A percentile compares a stretch with the other conserved stretches of the same genome.
Conservation (phyloP, 2,113 vertebrate species). For the Meriones unguiculatus region DNA sequence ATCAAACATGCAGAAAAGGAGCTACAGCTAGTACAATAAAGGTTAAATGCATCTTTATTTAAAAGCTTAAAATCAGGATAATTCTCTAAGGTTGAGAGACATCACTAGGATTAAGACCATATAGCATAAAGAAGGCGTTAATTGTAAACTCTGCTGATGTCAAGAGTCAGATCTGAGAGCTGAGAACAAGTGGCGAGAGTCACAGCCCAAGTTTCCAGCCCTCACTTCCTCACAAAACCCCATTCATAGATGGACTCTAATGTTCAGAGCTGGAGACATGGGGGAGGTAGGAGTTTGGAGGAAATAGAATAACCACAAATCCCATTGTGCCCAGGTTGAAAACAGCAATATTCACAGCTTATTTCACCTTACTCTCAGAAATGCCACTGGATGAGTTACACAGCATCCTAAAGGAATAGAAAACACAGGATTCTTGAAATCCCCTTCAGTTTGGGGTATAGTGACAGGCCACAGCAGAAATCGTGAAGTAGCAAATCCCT, state of each 20-base stretch:
- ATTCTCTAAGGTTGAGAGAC: background rate
- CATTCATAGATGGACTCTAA: background rate
- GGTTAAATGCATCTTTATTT: background rate
- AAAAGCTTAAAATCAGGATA: background rate
- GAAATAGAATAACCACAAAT: background rate
- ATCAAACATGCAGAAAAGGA: slow-evolving; percentile 6
- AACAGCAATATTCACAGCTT: background rate
- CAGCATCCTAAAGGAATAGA: background rate
- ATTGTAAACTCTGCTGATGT: background rate
- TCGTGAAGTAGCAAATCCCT: background rate
- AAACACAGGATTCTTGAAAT: background rate
- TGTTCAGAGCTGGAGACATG: background rate
- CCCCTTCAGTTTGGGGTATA: background rate
- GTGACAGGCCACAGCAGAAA: background rate
- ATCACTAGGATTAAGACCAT: background rate
- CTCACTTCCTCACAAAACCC: background rate
- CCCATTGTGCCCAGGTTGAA: background rate
- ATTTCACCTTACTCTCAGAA: background rate
- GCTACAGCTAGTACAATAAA: background rate
- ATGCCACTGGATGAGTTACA: background rate
- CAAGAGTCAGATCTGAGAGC: background rate
- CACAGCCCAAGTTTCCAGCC: background rate
- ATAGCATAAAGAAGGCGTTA: background rate
- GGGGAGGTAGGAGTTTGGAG: no score
- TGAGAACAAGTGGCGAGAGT: background rate